A percentile compares a stretch with the other conserved stretches of the same genome.
phyloP scores from a whole-genome alignment of 2,113 vertebrate species.

The Choloepus hoffmanni region DNA sequence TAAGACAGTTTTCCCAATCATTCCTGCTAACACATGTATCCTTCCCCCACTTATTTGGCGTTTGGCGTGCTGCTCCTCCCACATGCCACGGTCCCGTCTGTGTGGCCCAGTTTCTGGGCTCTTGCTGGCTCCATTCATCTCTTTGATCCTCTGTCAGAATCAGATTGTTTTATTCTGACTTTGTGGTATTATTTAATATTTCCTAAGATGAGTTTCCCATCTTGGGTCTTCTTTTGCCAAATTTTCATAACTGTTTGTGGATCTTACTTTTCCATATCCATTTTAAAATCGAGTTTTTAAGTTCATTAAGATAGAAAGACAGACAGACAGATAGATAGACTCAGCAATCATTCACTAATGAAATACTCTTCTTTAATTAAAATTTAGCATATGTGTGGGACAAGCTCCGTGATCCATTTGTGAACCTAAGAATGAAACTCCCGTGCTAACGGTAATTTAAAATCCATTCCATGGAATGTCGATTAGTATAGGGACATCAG shows the following conservation, averaged over 20 bases:
- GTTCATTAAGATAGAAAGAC: background rate
- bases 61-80: no score
- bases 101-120: background rate
- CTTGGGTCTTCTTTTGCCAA: background rate
- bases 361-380: background rate
- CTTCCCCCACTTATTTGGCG: accelerated
- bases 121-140: background rate
- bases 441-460: background rate
- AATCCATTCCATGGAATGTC: background rate
- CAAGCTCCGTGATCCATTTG: background rate
- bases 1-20: accelerated
- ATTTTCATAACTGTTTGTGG: background rate
- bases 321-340: background rate
- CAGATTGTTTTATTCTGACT: background rate
- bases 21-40: background rate
- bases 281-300: background rate
- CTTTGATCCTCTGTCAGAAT: background rate
- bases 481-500: background rate
- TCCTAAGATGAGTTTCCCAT: accelerated
- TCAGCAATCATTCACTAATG: background rate
- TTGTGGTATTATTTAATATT: background rate
- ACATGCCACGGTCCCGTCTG: no score
- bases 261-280: background rate
- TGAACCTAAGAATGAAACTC: background rate
- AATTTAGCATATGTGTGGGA: background rate